phyloP scores from a whole-genome alignment of 2,113 vertebrate genomes.

The Sterrhoptilus dennistouni region DNA sequence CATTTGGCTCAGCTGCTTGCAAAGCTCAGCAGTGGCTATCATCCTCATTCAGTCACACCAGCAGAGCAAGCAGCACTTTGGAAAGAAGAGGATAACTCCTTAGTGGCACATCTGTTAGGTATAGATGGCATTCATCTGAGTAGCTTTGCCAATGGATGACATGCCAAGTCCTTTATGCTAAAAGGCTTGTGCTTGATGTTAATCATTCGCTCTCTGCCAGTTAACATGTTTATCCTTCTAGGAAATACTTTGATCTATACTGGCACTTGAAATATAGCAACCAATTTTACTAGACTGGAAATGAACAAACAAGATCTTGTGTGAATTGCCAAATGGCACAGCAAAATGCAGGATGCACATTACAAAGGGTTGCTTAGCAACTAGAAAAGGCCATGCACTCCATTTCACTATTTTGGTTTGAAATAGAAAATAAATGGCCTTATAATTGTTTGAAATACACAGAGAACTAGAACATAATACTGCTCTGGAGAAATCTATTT shows the following conservation, averaged over 20 bases:
- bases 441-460: constrained; percentile 41
- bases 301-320: constrained; percentile 63
- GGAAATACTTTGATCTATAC: constrained; percentile 69
- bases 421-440: constrained; percentile 52
- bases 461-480: background rate
- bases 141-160: constrained; percentile 56
- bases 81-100: constrained; percentile 24
- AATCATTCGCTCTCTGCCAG: constrained; percentile 62
- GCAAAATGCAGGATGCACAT: constrained; percentile 39
- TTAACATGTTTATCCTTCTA: constrained; percentile 70
- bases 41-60: constrained; percentile 10
- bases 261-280: constrained; percentile 69
- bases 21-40: background rate
- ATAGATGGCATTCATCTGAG: constrained; percentile 45
- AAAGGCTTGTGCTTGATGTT: constrained; percentile 62
- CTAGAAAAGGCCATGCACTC: constrained; percentile 31
- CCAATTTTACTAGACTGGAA: constrained; percentile 64
- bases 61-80: background rate
- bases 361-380: constrained; percentile 64
- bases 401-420: constrained; percentile 56
- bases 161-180: constrained; percentile 53
- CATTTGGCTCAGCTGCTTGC: background rate
- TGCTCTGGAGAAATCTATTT: constrained; percentile 34
- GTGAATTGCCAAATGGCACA: constrained; percentile 60
- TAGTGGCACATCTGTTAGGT: constrained; percentile 57